Base-by-base conservation (phyloP, 2,113 vertebrate species). In the Dasyprocta punctata region DNA sequence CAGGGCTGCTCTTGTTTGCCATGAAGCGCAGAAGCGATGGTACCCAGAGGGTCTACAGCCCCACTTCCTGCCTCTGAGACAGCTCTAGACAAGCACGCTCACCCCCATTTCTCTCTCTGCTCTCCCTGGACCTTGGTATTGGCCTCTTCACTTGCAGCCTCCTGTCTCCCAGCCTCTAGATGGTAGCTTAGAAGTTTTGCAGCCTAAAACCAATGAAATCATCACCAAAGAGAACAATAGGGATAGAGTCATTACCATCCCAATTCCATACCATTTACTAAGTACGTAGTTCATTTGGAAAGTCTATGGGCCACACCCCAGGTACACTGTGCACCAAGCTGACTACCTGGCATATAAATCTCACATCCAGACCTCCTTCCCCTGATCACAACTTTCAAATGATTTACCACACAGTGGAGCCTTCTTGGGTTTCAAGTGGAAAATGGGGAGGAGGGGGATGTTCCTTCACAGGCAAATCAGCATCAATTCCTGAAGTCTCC, bases 331-430 rank as follows among this genome's bases (percentile, higher is more conserved):
- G 5, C 22, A 63, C 17, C 28, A 36, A 22, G 36, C 69, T n/a
- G 47, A 47, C 65, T 44, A 11, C 52, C 22, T 38, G 56, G 22
- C 26, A 65, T 12, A 20, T 80, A 28, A 41, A 65, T 26, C 69
- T 30, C n/a, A 81, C 41, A 9, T 12, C 33, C 7, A 52, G 54
- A 38, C 20, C 1, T 7, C n/a, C 38, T 86, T 33, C 60, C 67
- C 33, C 58, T n/a, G 49, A 61, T 60, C 14, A 24, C 0, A 2
- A 52, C 49, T 36, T 30, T 85, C 69, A 82, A 54, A 14, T 26
- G 60, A 61, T 52, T 28, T 1, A 3, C 4, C 1, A 5, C 28
- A 54, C n/a, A 16, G 24, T 0, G 19, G 33, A 38, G 47, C 14
- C 91, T 17, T 89, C 33, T 82, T 52, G 52, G 33, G 20, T 38